phyloP scores from a whole-genome alignment of 2,888 invertebrate genomes.

The Drosophila histrio region DNA sequence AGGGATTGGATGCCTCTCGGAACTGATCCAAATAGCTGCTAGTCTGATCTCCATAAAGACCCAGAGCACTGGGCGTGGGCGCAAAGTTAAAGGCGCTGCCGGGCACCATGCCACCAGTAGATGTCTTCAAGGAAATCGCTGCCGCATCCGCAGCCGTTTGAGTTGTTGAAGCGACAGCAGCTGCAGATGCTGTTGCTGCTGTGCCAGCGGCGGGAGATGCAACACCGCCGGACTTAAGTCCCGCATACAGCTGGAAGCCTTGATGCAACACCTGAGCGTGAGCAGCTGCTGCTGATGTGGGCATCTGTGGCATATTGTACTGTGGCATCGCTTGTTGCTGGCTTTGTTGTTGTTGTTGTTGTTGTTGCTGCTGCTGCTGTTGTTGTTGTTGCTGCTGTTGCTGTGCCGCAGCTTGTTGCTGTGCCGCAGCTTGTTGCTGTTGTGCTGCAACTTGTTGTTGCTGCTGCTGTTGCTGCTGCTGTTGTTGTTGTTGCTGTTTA shows the following conservation, averaged over 20 bases:
- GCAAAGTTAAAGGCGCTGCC: slow-evolving; percentile 94
- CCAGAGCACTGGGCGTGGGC: slow-evolving; percentile 87
- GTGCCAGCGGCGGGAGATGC: slow-evolving; percentile 63
- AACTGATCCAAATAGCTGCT: slow-evolving; percentile 89
- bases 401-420: slow-evolving; percentile 55
- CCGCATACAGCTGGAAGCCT: slow-evolving; percentile 87
- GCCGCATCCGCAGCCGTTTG: slow-evolving; percentile 77
- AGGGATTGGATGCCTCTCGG: slow-evolving; percentile 87
- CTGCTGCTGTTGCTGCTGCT: slow-evolving; percentile 61
- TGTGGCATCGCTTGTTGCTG: slow-evolving; percentile 64
- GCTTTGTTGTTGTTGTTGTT: slow-evolving; percentile 63
- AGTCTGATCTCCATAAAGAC: slow-evolving; percentile 81
- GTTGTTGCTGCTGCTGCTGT: slow-evolving; percentile 54
- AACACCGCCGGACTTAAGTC: slow-evolving; percentile 84
- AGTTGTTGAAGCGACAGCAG: slow-evolving; percentile 54
- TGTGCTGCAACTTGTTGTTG: slow-evolving; percentile 58
- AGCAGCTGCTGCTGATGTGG: slow-evolving; percentile 70
- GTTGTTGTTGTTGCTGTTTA: slow-evolving; percentile 58
- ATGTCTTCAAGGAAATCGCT: slow-evolving; percentile 87
- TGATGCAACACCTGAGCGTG: slow-evolving; percentile 82
- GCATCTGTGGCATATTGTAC: slow-evolving; percentile 71
- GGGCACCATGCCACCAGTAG: slow-evolving; percentile 88
- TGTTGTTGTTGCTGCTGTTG: slow-evolving; percentile 62
- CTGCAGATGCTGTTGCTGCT: slow-evolving; percentile 52
- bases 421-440: slow-evolving; percentile 51